phyloP scores from a whole-genome alignment of 2,113 vertebrate genomes.

The Caranx melampygus region DNA sequence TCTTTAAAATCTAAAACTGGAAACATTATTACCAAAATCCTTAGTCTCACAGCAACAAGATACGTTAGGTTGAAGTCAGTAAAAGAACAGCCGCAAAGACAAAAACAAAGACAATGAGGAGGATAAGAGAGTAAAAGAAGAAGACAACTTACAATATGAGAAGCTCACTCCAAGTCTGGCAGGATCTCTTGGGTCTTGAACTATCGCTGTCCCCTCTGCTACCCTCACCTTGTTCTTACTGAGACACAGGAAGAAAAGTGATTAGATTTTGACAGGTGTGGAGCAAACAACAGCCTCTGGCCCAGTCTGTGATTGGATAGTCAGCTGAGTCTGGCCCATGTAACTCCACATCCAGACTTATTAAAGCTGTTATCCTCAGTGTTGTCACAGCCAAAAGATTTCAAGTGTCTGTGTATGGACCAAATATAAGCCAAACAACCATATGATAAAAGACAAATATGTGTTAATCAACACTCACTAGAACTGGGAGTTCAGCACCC shows the following conservation, averaged over 20 bases:
- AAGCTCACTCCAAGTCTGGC: slow-evolving; percentile 89
- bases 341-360: too few relatives aligned
- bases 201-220: slow-evolving; percentile 85
- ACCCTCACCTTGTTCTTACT: slow-evolving; percentile 81
- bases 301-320: too few relatives aligned
- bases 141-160: slow-evolving; percentile 86
- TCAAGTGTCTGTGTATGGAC: too few relatives aligned
- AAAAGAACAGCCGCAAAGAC: neutral
- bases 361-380: too few relatives aligned
- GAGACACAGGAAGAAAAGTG: slow-evolving; percentile 22
- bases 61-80: neutral
- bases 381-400: too few relatives aligned
- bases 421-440: too few relatives aligned
- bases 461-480: slow-evolving; percentile 67
- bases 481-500: slow-evolving; percentile 69
- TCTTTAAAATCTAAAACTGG: neutral
- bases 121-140: neutral
- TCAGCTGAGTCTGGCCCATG: too few relatives aligned
- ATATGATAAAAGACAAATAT: too few relatives aligned
- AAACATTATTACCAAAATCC: neutral
- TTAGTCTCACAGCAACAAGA: too few relatives aligned
- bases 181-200: slow-evolving; percentile 79
- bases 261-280: neutral
- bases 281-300: too few relatives aligned
- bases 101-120: neutral